phyloP scores from a whole-genome alignment of 2,113 vertebrate species.

The Hystrix brachyura region DNA sequence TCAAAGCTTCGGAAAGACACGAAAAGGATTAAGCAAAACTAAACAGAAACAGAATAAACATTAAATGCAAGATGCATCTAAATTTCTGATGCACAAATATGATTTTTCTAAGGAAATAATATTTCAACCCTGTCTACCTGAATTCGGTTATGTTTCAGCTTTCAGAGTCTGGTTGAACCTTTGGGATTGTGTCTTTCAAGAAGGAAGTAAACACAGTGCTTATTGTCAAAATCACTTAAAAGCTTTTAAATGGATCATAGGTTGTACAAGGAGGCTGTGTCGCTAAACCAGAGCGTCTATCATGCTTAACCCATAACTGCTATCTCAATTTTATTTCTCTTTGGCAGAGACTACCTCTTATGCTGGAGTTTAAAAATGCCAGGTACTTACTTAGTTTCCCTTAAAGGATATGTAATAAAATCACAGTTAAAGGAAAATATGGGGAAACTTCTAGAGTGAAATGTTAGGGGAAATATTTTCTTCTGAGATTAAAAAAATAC shows the following conservation, averaged over 20 bases:
- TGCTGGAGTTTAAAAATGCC: not conserved
- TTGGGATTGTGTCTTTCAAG: not conserved
- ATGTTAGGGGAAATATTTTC: not conserved
- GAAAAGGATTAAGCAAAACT: constrained; percentile 21
- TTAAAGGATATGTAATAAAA: not conserved
- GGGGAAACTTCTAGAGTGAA: not conserved
- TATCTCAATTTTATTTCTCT: not conserved
- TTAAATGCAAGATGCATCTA: not conserved
- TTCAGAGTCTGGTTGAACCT: not conserved
- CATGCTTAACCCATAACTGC: not conserved
- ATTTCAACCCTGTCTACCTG: not conserved
- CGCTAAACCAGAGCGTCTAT: not conserved
- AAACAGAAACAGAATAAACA: constrained; percentile 36
- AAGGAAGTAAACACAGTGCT: not conserved
- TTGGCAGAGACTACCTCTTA: not conserved
- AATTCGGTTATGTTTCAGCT: not conserved
- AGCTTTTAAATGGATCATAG: not conserved
- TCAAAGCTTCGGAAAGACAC: constrained; percentile 20
- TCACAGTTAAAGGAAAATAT: not conserved
- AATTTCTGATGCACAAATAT: not conserved
- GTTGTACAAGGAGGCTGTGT: not conserved
- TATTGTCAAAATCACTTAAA: not conserved
- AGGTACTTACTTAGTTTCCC: not conserved
- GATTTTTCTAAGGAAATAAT: not conserved
- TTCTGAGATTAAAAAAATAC: not conserved